Percentiles rank a stretch among this genome's conserved stretches.
Conservation (phyloP, 2,888 invertebrate genomes). For the Nemotelus nigrinus region DNA sequence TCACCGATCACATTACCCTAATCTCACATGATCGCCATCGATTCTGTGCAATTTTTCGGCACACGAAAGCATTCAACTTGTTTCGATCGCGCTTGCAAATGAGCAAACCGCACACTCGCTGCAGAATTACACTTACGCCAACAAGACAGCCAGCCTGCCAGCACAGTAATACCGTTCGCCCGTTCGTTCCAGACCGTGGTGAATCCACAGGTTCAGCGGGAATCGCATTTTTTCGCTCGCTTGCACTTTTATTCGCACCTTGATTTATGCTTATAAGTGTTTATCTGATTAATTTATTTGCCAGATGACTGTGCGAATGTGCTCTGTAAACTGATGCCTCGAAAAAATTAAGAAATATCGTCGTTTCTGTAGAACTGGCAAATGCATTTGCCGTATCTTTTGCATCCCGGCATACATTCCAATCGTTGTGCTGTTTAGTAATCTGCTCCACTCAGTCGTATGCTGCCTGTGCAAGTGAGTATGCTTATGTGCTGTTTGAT, state of each 20-base stretch:
- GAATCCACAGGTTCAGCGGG: background rate
- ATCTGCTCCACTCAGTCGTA: background rate
- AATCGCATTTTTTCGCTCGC: conserved; percentile 15
- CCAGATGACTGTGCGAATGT: conserved; percentile 34
- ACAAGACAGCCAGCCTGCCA: too few relatives aligned
- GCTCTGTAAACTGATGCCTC: conserved; percentile 25
- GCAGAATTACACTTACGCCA: too few relatives aligned
- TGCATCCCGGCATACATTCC: background rate
- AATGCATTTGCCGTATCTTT: conserved; percentile 26
- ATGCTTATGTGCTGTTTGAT: background rate
- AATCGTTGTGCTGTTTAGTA: background rate
- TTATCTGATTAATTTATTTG: conserved; percentile 40
- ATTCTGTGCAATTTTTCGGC: conserved; percentile 31
- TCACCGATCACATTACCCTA: background rate
- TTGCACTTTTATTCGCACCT: conserved; percentile 36
- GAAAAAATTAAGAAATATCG: conserved; percentile 37
- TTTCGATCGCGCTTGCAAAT: too few relatives aligned
- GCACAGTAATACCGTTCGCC: background rate
- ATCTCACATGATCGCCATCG: conserved; percentile 9
- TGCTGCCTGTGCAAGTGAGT: background rate
- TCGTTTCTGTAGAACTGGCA: conserved; percentile 21
- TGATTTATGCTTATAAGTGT: conserved; percentile 42
- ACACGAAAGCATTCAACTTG: background rate
- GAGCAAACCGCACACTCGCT: too few relatives aligned
- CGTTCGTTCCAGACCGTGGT: background rate